Percentiles rank a stretch among this genome's conserved stretches.
Conservation (phyloP, 2,888 invertebrate genomes). For the Lucinisca nassula region DNA sequence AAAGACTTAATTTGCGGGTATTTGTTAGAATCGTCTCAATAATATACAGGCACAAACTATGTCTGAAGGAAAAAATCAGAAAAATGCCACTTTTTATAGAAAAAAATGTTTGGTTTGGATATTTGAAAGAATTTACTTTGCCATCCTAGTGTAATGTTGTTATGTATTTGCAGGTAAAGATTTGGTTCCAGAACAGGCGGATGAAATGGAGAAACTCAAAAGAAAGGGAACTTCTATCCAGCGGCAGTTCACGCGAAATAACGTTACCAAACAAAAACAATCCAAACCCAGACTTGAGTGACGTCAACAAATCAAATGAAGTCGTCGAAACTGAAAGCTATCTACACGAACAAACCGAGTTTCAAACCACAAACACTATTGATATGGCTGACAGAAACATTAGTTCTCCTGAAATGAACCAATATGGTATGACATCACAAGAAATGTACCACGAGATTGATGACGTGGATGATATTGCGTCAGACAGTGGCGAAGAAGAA, state of each 20-base stretch:
- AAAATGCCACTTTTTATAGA: too few species aligned
- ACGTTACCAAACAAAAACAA: slow-evolving; percentile 99
- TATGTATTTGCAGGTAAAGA: slow-evolving; percentile 91
- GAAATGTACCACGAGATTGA: slow-evolving; percentile 65
- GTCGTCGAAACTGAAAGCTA: slow-evolving; percentile 68
- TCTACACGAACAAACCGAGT: slow-evolving; percentile 24
- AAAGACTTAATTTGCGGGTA: too few species aligned
- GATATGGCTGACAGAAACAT: slow-evolving; percentile 49
- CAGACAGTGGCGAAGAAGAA: slow-evolving; percentile 83
- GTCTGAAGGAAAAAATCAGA: too few species aligned
- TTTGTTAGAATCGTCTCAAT: too few species aligned
- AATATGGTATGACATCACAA: slow-evolving; percentile 62
- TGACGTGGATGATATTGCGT: slow-evolving; percentile 69
- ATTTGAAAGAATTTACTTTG: too few species aligned
- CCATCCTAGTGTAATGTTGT: not conserved
- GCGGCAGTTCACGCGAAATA: slow-evolving; percentile 97
- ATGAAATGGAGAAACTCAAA: slow-evolving; percentile 99
- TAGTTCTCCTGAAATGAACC: slow-evolving; percentile 47
- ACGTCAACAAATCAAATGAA: slow-evolving; percentile 87
- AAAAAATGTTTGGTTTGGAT: too few species aligned
- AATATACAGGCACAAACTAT: too few species aligned
- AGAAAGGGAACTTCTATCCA: slow-evolving; percentile 97
- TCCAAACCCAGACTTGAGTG: slow-evolving; percentile 97
- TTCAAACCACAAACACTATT: slow-evolving; percentile 37
- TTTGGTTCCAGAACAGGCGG: slow-evolving; percentile 98